Evolutionary conservation across 1,140 invertebrate genomes (phyloP), one percentile per base, ranked within the genome.

Genomic region (Nasonia longicornis): DNA sequence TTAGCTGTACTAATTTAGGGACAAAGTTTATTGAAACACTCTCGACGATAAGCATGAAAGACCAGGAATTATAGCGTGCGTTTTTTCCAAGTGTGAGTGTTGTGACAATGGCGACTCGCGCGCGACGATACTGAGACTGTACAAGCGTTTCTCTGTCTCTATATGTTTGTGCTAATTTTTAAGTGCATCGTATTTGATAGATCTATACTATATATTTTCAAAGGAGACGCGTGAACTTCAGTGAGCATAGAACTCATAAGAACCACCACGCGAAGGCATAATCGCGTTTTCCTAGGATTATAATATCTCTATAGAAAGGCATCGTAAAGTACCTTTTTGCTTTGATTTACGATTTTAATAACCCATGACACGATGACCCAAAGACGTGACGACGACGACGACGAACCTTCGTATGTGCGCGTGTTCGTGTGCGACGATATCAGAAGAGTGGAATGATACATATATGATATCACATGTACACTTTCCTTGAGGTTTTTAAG

Each of bases 331-430:
- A 77, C 22, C 35, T 66, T 67, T 77, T 66, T 67, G 45, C n/a
- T 67, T 77, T 35, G 48, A n/a, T 42, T 16, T 58, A 58, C 16
- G 16, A 58, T 58, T 58, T 7, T 58, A 48, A 35, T 78, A 58
- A 80, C 58, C 71, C 71, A 74, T 74, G 71, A 74, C 71, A 74
- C 70, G 63, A 45, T 31, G 48, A 64, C 52, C 31, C 12, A 4
- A 29, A 72, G 52, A 64, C 70, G 52, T 58, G 38, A 80, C 66
- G 66, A 67, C 35, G 31, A 67, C 52, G 29, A 58, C 3, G 66
- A 71, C 35, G 35, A 52, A 42, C 71, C 8, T 80, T 64, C 35
- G 52, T 63, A 38, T 74, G 48, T 48, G 52, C 38, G 35, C 26
- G 22, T 79, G 38, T 29, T 22, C n/a, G 38, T 73, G 77, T n/a